Evolutionary conservation across 30 jellyfish, hydroid and myxozoan species (phyloP).

Genomic region (Turritopsis dohrnii): DNA sequence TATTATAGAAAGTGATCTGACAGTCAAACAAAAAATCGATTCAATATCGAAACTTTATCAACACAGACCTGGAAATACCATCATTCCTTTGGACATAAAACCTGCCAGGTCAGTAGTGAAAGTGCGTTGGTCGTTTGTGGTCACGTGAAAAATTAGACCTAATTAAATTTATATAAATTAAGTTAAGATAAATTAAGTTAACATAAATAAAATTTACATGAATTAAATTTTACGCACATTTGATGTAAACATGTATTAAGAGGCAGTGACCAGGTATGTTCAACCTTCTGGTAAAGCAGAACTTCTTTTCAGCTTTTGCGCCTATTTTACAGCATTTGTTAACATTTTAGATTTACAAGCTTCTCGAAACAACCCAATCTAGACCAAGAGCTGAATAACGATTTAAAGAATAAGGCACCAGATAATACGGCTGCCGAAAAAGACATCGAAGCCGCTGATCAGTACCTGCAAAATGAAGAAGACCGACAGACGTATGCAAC

Average conservation of each 20-base stretch:
- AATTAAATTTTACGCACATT: no score
- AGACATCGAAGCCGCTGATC: slow-evolving; percentile 30
- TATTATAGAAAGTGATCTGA: slow-evolving; percentile 26
- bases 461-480: slow-evolving; percentile 19
- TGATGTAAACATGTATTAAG: no score
- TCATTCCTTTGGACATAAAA: not conserved
- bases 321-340: no score
- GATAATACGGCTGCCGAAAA: slow-evolving; percentile 17
- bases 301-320: no score
- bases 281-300: no score
- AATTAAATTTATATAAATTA: no score
- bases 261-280: no score
- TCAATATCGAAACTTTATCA: slow-evolving; percentile 23
- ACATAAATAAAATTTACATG: not conserved
- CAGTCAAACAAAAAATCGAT: slow-evolving; percentile 22
- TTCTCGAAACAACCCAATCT: not conserved
- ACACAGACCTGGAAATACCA: not conserved
- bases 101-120: not conserved
- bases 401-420: not conserved
- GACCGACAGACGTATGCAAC: slow-evolving; percentile 12
- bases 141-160: no score
- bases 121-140: no score
- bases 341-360: not conserved
- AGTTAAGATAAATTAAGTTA: no score
- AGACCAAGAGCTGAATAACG: slow-evolving; percentile 10